These are phyloP conservation scores for Lindbergichthys nudifrons DNA, from an alignment of 2,797 vertebrate genomes.

Conservation along the genomic window DNA sequence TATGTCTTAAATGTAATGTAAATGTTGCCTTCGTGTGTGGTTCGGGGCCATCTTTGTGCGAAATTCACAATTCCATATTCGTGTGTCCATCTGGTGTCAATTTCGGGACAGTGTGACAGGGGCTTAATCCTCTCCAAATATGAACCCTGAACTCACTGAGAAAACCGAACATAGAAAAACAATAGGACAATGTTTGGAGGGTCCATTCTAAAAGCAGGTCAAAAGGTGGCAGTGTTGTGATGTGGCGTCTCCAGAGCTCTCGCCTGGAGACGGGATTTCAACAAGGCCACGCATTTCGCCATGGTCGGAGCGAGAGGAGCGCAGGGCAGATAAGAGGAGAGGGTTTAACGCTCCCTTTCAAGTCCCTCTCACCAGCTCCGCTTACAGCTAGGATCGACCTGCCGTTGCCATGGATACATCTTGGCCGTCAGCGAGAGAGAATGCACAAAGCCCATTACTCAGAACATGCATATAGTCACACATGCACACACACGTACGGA, in stretches of 20 bases:
- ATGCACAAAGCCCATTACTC: constrained; percentile 81
- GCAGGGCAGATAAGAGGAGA: constrained; percentile 72
- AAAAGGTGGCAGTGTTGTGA: constrained; percentile 78
- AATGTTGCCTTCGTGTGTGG: too few relatives aligned
- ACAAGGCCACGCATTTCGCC: constrained; percentile 66
- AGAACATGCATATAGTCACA: constrained; percentile 67
- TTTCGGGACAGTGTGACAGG: too few relatives aligned
- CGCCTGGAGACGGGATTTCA: constrained; percentile 66
- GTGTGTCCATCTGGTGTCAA: too few relatives aligned
- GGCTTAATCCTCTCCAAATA: not conserved
- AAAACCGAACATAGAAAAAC: constrained; percentile 1
- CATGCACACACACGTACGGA: constrained; percentile 18
- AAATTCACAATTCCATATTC: too few relatives aligned
- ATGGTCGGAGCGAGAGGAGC: constrained; percentile 63
- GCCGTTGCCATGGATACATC: constrained; percentile 86
- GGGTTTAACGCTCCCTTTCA: constrained; percentile 80
- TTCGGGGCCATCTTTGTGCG: too few relatives aligned
- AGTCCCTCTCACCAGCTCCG: constrained; percentile 77
- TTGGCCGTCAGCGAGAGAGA: constrained; percentile 73
- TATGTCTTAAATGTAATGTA: too few relatives aligned
- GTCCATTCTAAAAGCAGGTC: constrained; percentile 46
- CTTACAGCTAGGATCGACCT: constrained; percentile 80
- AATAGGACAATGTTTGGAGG: constrained; percentile 5
- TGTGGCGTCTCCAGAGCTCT: constrained; percentile 25
- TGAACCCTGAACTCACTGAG: not conserved